Conservation (phyloP, 2,113 vertebrate species). For the Mobula hypostoma region DNA sequence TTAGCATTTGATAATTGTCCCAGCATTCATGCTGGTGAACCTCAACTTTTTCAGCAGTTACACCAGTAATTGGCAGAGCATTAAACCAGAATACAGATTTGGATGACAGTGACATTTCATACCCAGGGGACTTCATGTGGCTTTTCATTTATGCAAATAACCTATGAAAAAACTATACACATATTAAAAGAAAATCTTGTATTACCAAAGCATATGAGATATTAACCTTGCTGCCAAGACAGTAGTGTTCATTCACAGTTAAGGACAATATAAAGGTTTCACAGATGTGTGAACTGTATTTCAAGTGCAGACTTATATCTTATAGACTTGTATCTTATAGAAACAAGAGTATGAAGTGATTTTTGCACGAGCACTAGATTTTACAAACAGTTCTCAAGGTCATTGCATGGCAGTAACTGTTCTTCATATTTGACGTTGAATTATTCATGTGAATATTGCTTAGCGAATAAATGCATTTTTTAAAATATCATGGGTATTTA, state of each 20-base stretch:
- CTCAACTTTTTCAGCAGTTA: neutral
- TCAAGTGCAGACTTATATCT: neutral
- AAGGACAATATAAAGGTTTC: neutral
- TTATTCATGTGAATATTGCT: conserved; percentile 12
- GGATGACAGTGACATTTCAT: too few species aligned
- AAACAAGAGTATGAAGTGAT: neutral
- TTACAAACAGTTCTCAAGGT: neutral
- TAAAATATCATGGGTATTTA: neutral
- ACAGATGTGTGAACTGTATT: neutral
- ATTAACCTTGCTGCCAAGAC: neutral
- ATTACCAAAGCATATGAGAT: neutral
- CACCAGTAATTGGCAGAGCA: neutral
- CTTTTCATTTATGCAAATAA: neutral
- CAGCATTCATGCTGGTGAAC: neutral
- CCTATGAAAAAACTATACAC: neutral
- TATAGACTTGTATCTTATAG: neutral
- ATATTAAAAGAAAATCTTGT: neutral
- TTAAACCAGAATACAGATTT: neutral
- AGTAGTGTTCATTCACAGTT: neutral
- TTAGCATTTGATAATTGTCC: neutral
- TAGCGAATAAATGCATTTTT: neutral
- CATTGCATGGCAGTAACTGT: neutral
- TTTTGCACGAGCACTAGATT: neutral
- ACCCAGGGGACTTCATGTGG: neutral
- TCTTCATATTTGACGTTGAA: neutral